These are phyloP conservation scores for Upupa epops DNA, from an alignment of 2,113 vertebrate genomes.

Conservation along the genomic window DNA sequence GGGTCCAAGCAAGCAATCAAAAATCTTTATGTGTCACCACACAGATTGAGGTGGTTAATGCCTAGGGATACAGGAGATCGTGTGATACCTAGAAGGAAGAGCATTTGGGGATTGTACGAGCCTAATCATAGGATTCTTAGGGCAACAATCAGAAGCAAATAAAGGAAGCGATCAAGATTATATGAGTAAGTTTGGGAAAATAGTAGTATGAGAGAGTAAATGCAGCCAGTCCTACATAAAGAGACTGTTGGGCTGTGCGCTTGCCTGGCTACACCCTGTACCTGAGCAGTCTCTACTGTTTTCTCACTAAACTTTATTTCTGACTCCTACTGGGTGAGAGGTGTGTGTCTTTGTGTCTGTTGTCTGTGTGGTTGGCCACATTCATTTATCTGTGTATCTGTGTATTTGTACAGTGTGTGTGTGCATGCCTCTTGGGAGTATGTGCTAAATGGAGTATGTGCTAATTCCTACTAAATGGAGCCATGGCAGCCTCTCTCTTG, in stretches of 20 bases:
- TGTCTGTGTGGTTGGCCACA: background rate
- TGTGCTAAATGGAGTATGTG: background rate
- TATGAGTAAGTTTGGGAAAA: background rate
- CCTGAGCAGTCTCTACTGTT: background rate
- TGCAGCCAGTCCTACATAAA: background rate
- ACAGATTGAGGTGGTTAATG: background rate
- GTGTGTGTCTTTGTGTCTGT: background rate
- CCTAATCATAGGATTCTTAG: background rate
- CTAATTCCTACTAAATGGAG: background rate
- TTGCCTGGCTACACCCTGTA: background rate
- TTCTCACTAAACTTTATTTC: background rate
- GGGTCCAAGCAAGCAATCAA: background rate
- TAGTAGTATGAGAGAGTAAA: background rate
- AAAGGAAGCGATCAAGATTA: background rate
- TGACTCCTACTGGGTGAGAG: background rate
- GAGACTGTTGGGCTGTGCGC: background rate
- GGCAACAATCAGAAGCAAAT: background rate
- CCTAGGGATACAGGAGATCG: background rate
- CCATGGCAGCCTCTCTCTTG: background rate
- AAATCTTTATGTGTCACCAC: rapidly evolving
- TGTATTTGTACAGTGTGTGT: background rate
- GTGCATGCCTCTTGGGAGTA: background rate
- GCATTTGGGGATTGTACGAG: background rate
- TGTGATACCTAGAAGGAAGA: background rate
- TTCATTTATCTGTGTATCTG: background rate